A percentile compares a stretch with the other conserved stretches of the same genome.
These are phyloP conservation scores for Canis aureus DNA, from an alignment of 2,113 vertebrate genomes.

Conservation along the genomic window DNA sequence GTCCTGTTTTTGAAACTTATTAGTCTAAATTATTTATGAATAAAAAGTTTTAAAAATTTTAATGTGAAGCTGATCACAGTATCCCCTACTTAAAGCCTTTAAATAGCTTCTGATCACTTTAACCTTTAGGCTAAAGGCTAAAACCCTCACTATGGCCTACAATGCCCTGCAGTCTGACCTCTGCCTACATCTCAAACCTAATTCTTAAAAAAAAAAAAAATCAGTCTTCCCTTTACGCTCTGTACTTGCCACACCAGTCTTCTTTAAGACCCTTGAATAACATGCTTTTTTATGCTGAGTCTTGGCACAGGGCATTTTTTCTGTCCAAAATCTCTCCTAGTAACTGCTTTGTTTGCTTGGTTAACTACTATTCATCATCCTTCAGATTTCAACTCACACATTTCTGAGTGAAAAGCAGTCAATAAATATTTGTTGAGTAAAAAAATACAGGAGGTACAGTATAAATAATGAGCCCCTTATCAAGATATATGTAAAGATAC, in stretches of 20 bases:
- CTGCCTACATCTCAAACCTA: neutral
- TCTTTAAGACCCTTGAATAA: neutral
- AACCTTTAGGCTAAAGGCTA: neutral
- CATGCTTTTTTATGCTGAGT: neutral
- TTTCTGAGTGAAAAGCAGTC: neutral
- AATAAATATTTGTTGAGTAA: neutral
- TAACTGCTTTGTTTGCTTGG: neutral
- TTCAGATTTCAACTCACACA: slow-evolving; percentile 34
- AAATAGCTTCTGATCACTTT: neutral
- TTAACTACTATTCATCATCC: neutral
- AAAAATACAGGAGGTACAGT: neutral
- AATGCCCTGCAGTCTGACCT: neutral
- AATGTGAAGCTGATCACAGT: neutral
- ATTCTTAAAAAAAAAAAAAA: neutral
- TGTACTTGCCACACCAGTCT: neutral
- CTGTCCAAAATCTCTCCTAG: slow-evolving; percentile 15
- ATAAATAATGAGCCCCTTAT: neutral
- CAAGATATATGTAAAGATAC: neutral
- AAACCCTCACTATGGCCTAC: neutral
- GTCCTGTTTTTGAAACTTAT: neutral
- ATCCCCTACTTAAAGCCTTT: neutral
- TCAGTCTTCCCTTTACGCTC: neutral
- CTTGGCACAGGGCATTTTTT: neutral
- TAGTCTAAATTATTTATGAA: slow-evolving; percentile 34
- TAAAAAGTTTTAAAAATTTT: neutral